Evolutionary conservation across 2,797 vertebrate genomes (phyloP).

Genomic region (Takifugu rubripes): DNA sequence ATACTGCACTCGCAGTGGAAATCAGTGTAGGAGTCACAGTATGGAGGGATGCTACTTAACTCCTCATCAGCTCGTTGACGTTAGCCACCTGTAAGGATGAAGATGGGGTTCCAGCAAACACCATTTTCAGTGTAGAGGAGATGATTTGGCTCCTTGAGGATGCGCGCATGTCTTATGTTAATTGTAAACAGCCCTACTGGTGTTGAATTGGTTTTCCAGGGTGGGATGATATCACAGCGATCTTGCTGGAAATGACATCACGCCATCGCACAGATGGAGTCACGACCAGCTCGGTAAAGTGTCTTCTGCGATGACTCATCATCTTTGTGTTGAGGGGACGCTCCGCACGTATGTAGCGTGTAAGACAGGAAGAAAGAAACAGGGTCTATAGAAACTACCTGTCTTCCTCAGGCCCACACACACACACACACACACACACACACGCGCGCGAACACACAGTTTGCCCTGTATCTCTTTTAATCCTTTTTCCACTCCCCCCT

Average conservation of each 20-base stretch:
- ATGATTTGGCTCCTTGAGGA: no score
- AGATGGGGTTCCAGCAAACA: conserved; percentile 18
- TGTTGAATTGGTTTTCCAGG: conserved; percentile 18
- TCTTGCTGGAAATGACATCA: conserved; percentile 56
- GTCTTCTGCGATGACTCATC: conserved; percentile 49
- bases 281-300: conserved; percentile 44
- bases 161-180: neutral
- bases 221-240: conserved; percentile 48
- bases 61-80: conserved; percentile 47
- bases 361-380: conserved; percentile 3
- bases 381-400: neutral
- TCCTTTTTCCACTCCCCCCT: conserved; percentile 76
- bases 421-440: conserved; percentile 2
- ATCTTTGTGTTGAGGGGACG: conserved; percentile 43
- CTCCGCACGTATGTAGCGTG: conserved; percentile 27
- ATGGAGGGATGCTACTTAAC: conserved; percentile 48
- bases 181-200: neutral
- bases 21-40: conserved; percentile 48
- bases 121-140: no score
- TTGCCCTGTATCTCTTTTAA: conserved; percentile 71
- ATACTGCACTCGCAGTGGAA: conserved; percentile 52
- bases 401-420: neutral
- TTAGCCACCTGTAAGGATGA: conserved; percentile 31
- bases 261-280: conserved; percentile 48
- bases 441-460: conserved; percentile 35